These are phyloP conservation scores for Carduelis carduelis DNA, from an alignment of 2,797 vertebrate genomes.

Conservation along the genomic window DNA sequence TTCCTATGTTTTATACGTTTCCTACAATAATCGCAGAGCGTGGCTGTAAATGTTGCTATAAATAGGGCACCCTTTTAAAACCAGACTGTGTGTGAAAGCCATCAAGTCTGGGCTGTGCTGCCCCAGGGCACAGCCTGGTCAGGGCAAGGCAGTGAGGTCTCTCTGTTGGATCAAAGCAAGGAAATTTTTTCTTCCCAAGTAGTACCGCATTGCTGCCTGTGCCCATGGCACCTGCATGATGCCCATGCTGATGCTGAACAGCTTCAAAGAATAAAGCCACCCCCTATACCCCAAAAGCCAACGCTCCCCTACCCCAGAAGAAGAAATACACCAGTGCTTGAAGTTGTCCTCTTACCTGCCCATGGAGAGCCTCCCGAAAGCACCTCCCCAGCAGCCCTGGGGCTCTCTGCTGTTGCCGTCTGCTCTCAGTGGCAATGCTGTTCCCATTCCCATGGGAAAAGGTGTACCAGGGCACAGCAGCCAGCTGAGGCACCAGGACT, in stretches of 20 bases:
- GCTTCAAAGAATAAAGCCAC: not conserved
- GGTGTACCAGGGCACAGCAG: conserved; percentile 13
- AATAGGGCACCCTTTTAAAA: conserved; percentile 54
- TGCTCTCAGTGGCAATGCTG: conserved; percentile 53
- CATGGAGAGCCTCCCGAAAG: conserved; percentile 86
- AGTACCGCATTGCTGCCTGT: not conserved
- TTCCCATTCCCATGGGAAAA: conserved; percentile 62
- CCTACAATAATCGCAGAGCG: conserved; percentile 37
- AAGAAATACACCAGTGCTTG: not conserved
- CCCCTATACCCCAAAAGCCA: not conserved
- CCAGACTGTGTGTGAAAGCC: conserved; percentile 26
- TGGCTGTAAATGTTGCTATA: conserved; percentile 63
- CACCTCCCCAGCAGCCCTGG: conserved; percentile 83
- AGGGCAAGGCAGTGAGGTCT: not conserved
- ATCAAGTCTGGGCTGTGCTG: conserved; percentile 37
- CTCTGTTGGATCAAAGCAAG: not conserved
- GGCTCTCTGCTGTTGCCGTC: conserved; percentile 58
- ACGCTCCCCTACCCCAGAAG: fast-evolving
- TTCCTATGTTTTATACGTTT: conserved; percentile 64
- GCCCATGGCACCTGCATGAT: not conserved
- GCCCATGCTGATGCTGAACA: not conserved
- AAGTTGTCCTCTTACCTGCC: conserved; percentile 80
- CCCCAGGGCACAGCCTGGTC: conserved; percentile 7
- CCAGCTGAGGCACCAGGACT: conserved; percentile 77
- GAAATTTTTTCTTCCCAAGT: not conserved